Percentiles rank a stretch among this genome's conserved stretches.
Conservation (phyloP, 1,140 invertebrate species). For the Apolygus lucorum region DNA sequence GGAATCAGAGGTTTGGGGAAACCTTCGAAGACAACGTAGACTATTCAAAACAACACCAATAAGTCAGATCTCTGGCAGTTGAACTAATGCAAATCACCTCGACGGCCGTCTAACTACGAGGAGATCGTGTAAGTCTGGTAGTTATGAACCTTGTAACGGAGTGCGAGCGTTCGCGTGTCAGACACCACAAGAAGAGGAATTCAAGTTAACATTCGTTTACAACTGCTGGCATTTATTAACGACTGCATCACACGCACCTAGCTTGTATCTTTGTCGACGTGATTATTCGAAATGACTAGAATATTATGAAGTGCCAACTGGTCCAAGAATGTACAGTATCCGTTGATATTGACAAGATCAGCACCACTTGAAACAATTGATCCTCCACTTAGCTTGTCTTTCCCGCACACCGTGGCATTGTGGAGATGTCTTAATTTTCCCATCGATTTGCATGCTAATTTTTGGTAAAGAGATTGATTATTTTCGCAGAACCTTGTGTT, state of each 20-base stretch:
- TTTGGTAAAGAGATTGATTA: not conserved
- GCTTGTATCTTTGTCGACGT: too few relatives aligned
- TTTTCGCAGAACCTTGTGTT: not conserved
- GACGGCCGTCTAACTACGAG: too few relatives aligned
- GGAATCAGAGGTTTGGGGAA: too few relatives aligned
- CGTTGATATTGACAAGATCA: not conserved
- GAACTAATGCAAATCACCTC: too few relatives aligned
- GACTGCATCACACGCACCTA: not conserved
- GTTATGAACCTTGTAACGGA: not conserved
- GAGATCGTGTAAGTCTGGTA: too few relatives aligned
- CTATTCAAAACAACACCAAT: too few relatives aligned
- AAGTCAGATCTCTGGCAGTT: too few relatives aligned
- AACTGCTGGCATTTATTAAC: not conserved
- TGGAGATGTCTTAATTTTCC: not conserved
- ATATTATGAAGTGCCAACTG: too few relatives aligned
- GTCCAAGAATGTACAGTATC: not conserved
- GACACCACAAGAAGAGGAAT: not conserved
- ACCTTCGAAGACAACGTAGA: too few relatives aligned
- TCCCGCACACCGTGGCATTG: not conserved
- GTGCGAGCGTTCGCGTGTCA: not conserved
- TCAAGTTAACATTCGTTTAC: not conserved
- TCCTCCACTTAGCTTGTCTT: not conserved
- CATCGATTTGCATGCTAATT: not conserved
- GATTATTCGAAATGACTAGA: too few relatives aligned
- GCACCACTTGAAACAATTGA: not conserved